Percentiles rank a stretch among this genome's conserved stretches.
These are phyloP conservation scores for Rhinopomastus cyanomelas DNA, from an alignment of 2,113 vertebrate species.

Conservation along the genomic window DNA sequence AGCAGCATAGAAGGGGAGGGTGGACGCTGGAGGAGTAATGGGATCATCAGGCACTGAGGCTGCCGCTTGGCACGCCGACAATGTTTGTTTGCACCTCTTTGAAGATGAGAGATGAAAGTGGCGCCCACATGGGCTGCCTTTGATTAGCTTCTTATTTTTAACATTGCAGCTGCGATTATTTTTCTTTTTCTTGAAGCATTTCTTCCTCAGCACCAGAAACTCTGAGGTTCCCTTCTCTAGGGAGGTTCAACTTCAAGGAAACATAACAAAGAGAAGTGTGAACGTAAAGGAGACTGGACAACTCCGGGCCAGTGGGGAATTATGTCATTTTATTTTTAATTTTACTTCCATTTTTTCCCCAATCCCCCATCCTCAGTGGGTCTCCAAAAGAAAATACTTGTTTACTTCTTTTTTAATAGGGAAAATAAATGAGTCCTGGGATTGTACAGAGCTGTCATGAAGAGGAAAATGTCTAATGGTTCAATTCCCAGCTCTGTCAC, in stretches of 20 bases:
- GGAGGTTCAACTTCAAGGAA: conserved; percentile 71
- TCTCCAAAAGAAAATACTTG: conserved; percentile 61
- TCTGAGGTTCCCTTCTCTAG: conserved; percentile 65
- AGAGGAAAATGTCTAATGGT: conserved; percentile 56
- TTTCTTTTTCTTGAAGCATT: conserved; percentile 70
- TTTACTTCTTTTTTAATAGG: conserved; percentile 68
- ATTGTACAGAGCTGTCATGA: conserved; percentile 63
- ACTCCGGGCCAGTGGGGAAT: conserved; percentile 39
- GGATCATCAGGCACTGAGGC: conserved; percentile 49
- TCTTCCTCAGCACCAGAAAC: conserved; percentile 64
- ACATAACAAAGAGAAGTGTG: conserved; percentile 68
- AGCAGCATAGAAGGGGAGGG: conserved; percentile 45
- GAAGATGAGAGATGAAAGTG: conserved; percentile 89
- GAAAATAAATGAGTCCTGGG: conserved; percentile 64
- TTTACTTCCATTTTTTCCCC: conserved; percentile 66
- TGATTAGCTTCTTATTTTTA: conserved; percentile 94
- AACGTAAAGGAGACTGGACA: conserved; percentile 70
- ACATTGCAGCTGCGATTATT: conserved; percentile 81
- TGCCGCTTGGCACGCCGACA: conserved; percentile 72
- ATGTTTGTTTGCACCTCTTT: conserved; percentile 92
- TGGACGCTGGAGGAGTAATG: conserved; percentile 62
- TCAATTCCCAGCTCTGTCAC: conserved; percentile 69
- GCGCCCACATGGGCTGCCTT: conserved; percentile 84
- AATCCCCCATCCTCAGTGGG: conserved; percentile 33
- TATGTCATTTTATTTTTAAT: conserved; percentile 71